A percentile compares a stretch with the other conserved stretches of the same genome.
Evolutionary conservation across 2,797 vertebrate species (phyloP).

Genomic region (Anolis apletophallus): DNA sequence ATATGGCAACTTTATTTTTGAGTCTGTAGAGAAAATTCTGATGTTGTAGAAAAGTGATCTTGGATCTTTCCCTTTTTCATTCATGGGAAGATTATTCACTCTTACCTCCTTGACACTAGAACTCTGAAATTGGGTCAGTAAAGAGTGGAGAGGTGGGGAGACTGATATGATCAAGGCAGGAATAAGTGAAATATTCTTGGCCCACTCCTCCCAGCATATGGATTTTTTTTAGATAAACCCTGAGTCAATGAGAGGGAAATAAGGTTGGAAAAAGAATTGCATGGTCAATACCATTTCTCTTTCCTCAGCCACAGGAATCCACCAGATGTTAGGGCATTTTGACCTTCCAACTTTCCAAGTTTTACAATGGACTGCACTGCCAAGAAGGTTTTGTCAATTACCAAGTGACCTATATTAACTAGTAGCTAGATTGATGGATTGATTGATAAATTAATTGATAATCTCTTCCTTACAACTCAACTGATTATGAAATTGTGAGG

Average conservation of each 20-base stretch:
- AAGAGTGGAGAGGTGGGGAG: background rate
- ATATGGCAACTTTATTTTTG: background rate
- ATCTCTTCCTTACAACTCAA: conserved; percentile 48
- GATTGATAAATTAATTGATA: background rate
- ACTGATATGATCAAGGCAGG: background rate
- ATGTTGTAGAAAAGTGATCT: background rate
- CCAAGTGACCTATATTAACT: no score
- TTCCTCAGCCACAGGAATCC: background rate
- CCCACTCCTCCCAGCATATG: background rate
- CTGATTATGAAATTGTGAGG: conserved; percentile 50
- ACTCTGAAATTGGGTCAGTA: background rate
- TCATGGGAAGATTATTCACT: background rate
- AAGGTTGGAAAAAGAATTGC: background rate
- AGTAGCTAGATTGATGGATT: background rate
- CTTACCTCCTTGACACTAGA: no score
- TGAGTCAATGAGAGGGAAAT: background rate
- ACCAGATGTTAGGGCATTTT: no score
- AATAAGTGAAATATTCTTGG: background rate
- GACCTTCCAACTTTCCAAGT: background rate
- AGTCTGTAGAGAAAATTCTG: background rate
- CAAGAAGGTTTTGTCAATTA: no score
- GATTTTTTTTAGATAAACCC: background rate
- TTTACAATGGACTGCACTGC: background rate
- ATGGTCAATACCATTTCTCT: background rate
- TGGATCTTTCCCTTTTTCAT: background rate